Evolutionary conservation across 2,888 invertebrate genomes (phyloP).

Genomic region (Ennomos erosarius): DNA sequence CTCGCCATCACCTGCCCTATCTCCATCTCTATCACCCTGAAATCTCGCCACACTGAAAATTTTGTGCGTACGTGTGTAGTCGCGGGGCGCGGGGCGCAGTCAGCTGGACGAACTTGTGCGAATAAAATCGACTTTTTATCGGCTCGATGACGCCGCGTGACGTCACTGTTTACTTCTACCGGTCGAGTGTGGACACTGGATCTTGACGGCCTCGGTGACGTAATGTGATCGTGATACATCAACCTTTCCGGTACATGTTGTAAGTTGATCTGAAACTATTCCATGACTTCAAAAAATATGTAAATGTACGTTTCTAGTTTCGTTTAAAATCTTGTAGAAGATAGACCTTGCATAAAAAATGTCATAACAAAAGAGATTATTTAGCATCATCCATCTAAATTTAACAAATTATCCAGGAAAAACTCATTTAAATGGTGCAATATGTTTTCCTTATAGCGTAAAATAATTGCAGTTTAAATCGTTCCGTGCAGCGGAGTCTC

Average conservation of each 20-base stretch:
- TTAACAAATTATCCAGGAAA: slow-evolving; percentile 53
- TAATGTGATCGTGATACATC: slow-evolving; percentile 38
- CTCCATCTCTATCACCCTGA: slow-evolving; percentile 64
- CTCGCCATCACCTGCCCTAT: slow-evolving; percentile 37
- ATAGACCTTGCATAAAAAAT: slow-evolving; percentile 4
- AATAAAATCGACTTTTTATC: slow-evolving; percentile 85
- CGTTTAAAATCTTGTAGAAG: slow-evolving; percentile 3
- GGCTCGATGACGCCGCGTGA: slow-evolving; percentile 82
- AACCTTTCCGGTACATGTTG: slow-evolving; percentile 2
- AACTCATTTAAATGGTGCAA: slow-evolving; percentile 71
- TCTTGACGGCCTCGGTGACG: slow-evolving; percentile 64
- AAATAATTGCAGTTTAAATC: slow-evolving; percentile 84
- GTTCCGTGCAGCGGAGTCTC: slow-evolving; percentile 75
- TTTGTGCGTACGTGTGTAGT: slow-evolving; percentile 65
- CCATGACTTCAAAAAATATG: background rate
- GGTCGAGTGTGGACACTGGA: slow-evolving; percentile 65
- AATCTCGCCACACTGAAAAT: slow-evolving; percentile 78
- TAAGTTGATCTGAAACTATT: slow-evolving; percentile 5
- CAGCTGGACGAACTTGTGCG: slow-evolving; percentile 85
- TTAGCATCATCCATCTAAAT: slow-evolving; percentile 41
- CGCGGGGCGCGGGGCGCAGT: slow-evolving; percentile 71
- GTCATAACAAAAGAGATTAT: slow-evolving; percentile 35
- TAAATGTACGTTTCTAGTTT: background rate
- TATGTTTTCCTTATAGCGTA: slow-evolving; percentile 75
- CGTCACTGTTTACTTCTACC: slow-evolving; percentile 83